Base-by-base conservation (phyloP, 2,797 vertebrate genomes). In the Myotis myotis region DNA sequence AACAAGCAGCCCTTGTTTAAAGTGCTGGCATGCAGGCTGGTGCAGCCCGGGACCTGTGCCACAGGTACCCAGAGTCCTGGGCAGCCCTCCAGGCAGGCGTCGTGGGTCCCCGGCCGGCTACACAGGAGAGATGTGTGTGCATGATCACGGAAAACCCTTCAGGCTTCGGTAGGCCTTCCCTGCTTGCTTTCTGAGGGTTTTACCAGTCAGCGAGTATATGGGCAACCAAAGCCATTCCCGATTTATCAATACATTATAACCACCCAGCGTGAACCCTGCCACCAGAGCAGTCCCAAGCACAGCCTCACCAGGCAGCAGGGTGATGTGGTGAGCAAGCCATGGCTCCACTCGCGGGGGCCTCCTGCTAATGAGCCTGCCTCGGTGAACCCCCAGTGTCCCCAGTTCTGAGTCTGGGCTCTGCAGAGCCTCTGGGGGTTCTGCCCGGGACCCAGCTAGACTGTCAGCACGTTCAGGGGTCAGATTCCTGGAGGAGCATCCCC, bases 71-170 rank as follows among this genome's bases (percentile, higher is more conserved):
- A 0, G 6, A 28, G 60, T 15, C 41, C 76, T 13, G 8, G 74
- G 12, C 17, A 15, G 53, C 30, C 62, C 25, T 86, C 64, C 33
- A 10, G 28, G n/a, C 0, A 0, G 22, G 49, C 11, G 4, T 11
- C 6, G 0, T 2, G 44, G 38, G 57, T 10, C 71, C 76, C 13
- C 0, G 44, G 28, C 78, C 0, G 0, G 22, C 47, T 1, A 1
- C 19, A 9, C 19, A n/a, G 33, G 13, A 4, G 20, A 17, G 60
- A 11, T 47, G 33, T 86, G 64, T 0, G 3, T 2, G 13, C 17
- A 28, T 44, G 36, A 25, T 79, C 36, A 16, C 16, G 5, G 83
- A 71, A 89, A 55, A 9, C 16, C 3, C 11, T 10, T 1, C 12
- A 19, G 71, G 41, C 53, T 30, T 33, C 85, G 20, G 0, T 10